A percentile compares a stretch with the other conserved stretches of the same genome.
Evolutionary conservation across 2,113 vertebrate species (phyloP).

Genomic region (Delphinapterus leucas): DNA sequence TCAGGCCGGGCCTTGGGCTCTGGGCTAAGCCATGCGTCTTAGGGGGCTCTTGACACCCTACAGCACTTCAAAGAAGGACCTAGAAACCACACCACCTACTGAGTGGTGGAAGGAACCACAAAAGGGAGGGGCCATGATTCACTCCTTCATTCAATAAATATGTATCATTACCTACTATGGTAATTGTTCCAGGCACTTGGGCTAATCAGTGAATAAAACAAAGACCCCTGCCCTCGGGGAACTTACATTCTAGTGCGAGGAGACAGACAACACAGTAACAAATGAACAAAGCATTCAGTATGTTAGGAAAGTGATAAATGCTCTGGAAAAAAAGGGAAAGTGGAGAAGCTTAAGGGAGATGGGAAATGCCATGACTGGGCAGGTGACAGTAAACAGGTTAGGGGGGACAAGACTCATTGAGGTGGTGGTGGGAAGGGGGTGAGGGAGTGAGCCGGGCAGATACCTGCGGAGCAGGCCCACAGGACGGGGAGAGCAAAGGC

Average conservation of each 20-base stretch:
- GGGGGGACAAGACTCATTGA: background rate
- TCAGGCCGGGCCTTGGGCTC: background rate
- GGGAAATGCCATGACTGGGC: background rate
- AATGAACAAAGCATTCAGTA: background rate
- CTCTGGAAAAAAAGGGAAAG: background rate
- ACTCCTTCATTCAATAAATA: background rate
- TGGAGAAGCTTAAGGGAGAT: background rate
- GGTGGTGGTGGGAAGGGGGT: background rate
- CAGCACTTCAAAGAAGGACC: background rate
- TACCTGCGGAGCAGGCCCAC: background rate
- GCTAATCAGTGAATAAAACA: background rate
- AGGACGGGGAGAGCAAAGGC: background rate
- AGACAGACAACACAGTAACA: background rate
- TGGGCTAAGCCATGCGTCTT: rapidly evolving
- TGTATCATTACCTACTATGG: background rate
- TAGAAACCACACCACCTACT: background rate
- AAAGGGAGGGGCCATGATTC: background rate
- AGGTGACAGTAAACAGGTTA: too few species aligned
- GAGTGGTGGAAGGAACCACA: background rate
- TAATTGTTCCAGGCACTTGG: background rate
- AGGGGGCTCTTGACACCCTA: background rate
- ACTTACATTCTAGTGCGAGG: background rate
- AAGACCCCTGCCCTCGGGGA: background rate
- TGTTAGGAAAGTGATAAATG: background rate
- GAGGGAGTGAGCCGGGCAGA: background rate